phyloP scores from a whole-genome alignment of 2,797 vertebrate species.

The Amniataba percoides region DNA sequence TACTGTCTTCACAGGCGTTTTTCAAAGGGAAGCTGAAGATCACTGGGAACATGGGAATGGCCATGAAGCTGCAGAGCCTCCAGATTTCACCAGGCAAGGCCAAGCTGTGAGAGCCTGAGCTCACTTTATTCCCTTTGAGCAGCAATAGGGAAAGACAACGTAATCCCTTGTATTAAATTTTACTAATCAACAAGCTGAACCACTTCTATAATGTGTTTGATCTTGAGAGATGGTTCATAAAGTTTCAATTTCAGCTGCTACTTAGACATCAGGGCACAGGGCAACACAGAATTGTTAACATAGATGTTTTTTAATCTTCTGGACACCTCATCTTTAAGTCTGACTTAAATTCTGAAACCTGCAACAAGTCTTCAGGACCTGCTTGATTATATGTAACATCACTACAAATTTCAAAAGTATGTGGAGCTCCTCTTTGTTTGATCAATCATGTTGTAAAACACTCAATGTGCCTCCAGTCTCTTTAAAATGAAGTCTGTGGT shows the following conservation, averaged over 20 bases:
- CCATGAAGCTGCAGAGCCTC: constrained; percentile 95
- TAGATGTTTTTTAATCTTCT: neutral
- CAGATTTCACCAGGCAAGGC: constrained; percentile 91
- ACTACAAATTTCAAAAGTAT: neutral
- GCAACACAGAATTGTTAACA: neutral
- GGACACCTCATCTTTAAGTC: neutral
- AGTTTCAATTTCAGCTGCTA: constrained; percentile 1
- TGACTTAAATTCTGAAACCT: neutral
- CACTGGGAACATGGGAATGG: constrained; percentile 93
- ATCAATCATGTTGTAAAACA: constrained; percentile 23
- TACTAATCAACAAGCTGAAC: neutral
- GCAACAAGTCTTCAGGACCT: neutral
- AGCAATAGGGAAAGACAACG: neutral
- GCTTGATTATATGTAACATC: neutral
- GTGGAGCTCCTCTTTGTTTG: neutral
- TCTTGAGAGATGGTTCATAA: neutral
- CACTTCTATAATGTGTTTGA: neutral
- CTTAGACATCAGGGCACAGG: constrained; percentile 14
- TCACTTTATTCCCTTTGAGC: neutral
- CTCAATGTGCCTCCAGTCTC: constrained; percentile 48
- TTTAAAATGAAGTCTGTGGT: constrained; percentile 3
- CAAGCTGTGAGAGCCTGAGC: constrained; percentile 87
- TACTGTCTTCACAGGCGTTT: constrained; percentile 87
- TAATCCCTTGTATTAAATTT: constrained; percentile 1
- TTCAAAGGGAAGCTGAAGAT: constrained; percentile 96